A percentile compares a stretch with the other conserved stretches of the same genome.
Evolutionary conservation across 2,888 invertebrate genomes (phyloP).

Genomic region (Protophormia terraenovae): DNA sequence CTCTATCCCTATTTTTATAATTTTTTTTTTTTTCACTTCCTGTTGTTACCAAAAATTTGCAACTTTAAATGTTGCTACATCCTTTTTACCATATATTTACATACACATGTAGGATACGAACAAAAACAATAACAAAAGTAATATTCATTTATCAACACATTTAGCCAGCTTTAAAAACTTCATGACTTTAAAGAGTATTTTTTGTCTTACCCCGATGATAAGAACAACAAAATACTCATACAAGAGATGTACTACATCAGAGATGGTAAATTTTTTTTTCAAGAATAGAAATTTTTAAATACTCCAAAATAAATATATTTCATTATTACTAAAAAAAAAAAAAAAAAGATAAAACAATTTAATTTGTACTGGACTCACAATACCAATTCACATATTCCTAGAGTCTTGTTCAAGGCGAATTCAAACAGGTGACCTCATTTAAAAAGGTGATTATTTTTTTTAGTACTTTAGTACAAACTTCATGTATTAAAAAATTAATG

Average conservation of each 20-base stretch:
- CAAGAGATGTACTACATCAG: not conserved
- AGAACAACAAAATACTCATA: conserved; percentile 12
- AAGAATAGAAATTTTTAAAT: no score
- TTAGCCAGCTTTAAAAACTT: conserved; percentile 47
- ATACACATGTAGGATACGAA: not conserved
- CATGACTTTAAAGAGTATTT: conserved; percentile 22
- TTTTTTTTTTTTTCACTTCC: not conserved
- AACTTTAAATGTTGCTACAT: conserved; percentile 3
- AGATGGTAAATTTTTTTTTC: not conserved
- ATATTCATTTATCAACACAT: conserved; percentile 60
- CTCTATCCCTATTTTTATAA: not conserved
- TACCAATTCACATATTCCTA: no score
- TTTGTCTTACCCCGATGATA: not conserved
- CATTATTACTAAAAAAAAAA: no score
- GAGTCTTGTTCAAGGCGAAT: no score
- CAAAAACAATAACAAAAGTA: conserved; percentile 1
- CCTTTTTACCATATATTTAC: no score
- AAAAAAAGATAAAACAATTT: no score
- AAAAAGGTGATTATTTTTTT: no score
- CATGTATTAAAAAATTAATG: no score
- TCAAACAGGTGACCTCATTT: no score
- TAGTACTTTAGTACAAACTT: no score
- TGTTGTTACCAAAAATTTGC: conserved; percentile 18
- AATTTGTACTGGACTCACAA: no score
- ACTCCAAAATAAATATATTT: no score